Conservation (phyloP, 2,888 invertebrate species). For the Cordylochernes scorpioides region DNA sequence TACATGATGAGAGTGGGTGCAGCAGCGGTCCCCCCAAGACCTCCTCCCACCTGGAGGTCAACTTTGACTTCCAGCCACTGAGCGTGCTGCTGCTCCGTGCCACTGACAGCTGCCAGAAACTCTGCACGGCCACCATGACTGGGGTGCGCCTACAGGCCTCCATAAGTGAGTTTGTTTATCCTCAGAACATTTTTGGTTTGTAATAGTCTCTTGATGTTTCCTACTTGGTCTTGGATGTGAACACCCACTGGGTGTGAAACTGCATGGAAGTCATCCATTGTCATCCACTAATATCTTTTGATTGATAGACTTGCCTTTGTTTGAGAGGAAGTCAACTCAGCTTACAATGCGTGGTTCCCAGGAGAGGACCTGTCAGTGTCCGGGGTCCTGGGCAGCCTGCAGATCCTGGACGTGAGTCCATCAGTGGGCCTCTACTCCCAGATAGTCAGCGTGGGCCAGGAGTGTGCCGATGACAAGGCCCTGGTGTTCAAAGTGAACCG, state of each 20-base stretch:
- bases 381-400: conserved; percentile 73
- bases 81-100: conserved; percentile 62
- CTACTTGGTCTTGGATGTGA: no score
- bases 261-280: no score
- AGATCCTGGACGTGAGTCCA: conserved; percentile 40
- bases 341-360: no score
- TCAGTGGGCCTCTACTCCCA: conserved; percentile 56
- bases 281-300: no score
- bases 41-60: conserved; percentile 40
- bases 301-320: no score
- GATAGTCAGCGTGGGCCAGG: conserved; percentile 54
- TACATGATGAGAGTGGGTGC: no score
- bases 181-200: no score
- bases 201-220: no score
- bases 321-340: no score
- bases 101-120: conserved; percentile 38
- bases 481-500: conserved; percentile 19
- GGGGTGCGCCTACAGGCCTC: conserved; percentile 68
- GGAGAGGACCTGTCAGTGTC: no score
- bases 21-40: conserved; percentile 3
- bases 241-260: no score
- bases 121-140: conserved; percentile 73
- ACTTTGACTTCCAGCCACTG: conserved; percentile 72
- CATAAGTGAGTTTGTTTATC: conserved; percentile 28
- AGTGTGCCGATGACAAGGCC: conserved; percentile 26